A percentile compares a stretch with the other conserved stretches of the same genome.
Evolutionary conservation across 2,113 vertebrate genomes (phyloP).

Genomic region (Elgaria multicarinata): DNA sequence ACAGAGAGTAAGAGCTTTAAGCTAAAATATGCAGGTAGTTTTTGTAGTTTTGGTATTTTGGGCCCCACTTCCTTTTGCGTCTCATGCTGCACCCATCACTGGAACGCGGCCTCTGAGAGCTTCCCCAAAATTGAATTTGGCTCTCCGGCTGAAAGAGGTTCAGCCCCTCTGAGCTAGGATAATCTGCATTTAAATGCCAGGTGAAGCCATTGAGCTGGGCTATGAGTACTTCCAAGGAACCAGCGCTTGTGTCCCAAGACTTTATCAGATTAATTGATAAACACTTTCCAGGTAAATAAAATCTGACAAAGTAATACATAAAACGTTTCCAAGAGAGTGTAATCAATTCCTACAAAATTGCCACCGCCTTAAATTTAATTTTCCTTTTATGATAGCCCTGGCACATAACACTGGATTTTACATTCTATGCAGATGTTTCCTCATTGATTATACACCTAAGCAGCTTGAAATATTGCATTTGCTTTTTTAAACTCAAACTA

Average conservation of each 20-base stretch:
- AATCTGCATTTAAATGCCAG: background rate
- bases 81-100: too few species aligned
- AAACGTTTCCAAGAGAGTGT: background rate
- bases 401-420: constrained; percentile 24
- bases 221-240: background rate
- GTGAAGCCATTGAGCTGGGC: background rate
- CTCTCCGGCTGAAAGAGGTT: too few species aligned
- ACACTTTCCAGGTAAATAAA: constrained; percentile 25
- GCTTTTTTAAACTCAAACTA: background rate
- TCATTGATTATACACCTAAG: background rate
- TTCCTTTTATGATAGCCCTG: constrained; percentile 11
- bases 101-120: too few species aligned
- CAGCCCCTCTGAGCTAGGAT: too few species aligned
- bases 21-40: background rate
- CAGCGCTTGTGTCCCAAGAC: background rate
- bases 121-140: too few species aligned
- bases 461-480: background rate
- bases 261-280: constrained; percentile 19
- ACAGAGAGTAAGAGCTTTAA: background rate
- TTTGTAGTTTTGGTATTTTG: too few species aligned
- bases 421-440: background rate
- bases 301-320: constrained; percentile 18
- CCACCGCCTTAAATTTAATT: background rate
- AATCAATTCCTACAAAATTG: constrained; percentile 16
- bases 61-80: too few species aligned